A percentile compares a stretch with the other conserved stretches of the same genome.
Evolutionary conservation across 2,888 invertebrate genomes (phyloP).

Genomic region (Papilio protenor): DNA sequence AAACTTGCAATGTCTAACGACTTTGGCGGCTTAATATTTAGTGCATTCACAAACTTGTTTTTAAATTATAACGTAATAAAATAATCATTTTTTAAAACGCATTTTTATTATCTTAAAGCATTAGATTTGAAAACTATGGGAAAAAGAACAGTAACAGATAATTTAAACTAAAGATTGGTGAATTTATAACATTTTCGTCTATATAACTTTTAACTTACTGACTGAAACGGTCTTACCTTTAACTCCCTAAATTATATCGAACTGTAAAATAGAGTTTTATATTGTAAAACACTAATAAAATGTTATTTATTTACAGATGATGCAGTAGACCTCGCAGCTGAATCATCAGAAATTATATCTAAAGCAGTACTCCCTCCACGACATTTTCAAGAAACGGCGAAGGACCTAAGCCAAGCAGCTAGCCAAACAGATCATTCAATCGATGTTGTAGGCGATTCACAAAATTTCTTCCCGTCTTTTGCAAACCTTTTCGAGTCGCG

Average conservation of each 20-base stretch:
- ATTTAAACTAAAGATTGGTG: too few species aligned
- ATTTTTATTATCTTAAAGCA: too few species aligned
- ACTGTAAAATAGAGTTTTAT: too few species aligned
- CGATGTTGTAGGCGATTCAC: slow-evolving; percentile 84
- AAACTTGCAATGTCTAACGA: slow-evolving; percentile 48
- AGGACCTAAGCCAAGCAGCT: slow-evolving; percentile 61
- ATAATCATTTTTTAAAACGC: too few species aligned
- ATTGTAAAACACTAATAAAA: neutral
- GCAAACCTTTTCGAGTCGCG: slow-evolving; percentile 86
- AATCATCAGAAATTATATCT: slow-evolving; percentile 77
- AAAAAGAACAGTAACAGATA: too few species aligned
- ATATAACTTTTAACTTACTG: neutral
- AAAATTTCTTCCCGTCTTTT: slow-evolving; percentile 92
- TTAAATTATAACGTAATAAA: neutral
- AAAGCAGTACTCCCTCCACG: slow-evolving; percentile 75
- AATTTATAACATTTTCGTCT: too few species aligned
- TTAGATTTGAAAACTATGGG: too few species aligned
- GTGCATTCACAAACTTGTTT: neutral
- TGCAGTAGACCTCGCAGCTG: slow-evolving; percentile 71
- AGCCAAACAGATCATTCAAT: slow-evolving; percentile 78
- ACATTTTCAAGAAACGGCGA: slow-evolving; percentile 55
- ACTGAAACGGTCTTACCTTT: neutral
- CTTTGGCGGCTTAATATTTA: neutral
- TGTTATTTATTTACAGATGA: slow-evolving; percentile 71
- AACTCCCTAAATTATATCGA: too few species aligned